Evolutionary conservation across 2,888 invertebrate species (phyloP).

Genomic region (Synanthedon andrenaeformis): DNA sequence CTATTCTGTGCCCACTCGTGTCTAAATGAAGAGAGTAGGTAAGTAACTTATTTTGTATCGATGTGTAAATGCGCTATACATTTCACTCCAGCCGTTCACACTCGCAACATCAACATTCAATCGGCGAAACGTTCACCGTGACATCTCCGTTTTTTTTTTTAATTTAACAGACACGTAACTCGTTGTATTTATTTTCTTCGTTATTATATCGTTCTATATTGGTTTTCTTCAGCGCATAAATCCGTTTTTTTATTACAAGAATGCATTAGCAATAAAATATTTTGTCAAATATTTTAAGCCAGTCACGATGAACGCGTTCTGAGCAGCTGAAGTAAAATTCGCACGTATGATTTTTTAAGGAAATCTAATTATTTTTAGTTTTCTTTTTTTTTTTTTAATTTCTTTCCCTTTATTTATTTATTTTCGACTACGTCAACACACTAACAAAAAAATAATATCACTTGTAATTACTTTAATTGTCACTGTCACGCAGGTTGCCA

Average conservation of each 20-base stretch:
- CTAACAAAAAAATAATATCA: slow-evolving; percentile 20
- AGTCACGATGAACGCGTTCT: slow-evolving; percentile 34
- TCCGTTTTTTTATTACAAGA: neutral
- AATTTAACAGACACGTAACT: neutral
- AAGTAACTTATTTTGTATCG: slow-evolving; percentile 22
- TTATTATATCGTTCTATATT: neutral
- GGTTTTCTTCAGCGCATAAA: neutral
- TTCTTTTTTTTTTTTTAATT: neutral
- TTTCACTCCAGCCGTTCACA: slow-evolving; percentile 35
- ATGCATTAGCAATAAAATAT: neutral
- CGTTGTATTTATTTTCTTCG: neutral
- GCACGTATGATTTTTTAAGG: neutral
- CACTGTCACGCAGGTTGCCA: slow-evolving; percentile 30
- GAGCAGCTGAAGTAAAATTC: slow-evolving; percentile 41
- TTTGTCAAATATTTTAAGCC: too few species aligned
- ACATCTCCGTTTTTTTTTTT: slow-evolving; percentile 11
- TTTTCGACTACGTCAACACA: slow-evolving; percentile 19
- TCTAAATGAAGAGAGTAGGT: neutral
- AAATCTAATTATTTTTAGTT: neutral
- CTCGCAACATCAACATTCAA: slow-evolving; percentile 37
- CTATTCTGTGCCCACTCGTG: neutral
- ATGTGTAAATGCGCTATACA: slow-evolving; percentile 41
- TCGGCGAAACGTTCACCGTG: slow-evolving; percentile 49
- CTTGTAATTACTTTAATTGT: slow-evolving; percentile 39
- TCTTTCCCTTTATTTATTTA: neutral